A percentile compares a stretch with the other conserved stretches of the same genome.
phyloP scores from a whole-genome alignment of 2,888 invertebrate species.

The Melanotus villosus region DNA sequence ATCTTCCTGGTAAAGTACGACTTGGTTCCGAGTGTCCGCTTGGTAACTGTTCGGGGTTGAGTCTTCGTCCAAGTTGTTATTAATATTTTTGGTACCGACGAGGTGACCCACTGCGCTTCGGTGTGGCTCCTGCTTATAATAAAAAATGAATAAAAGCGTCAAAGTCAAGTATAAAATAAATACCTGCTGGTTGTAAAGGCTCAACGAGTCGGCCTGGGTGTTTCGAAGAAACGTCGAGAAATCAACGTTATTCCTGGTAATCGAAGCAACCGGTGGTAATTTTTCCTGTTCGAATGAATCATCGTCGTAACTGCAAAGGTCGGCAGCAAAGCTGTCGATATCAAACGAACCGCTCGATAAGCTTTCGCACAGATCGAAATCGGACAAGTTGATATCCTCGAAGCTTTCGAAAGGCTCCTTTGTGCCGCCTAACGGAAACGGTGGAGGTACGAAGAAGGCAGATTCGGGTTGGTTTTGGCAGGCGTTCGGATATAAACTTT shows the following conservation, averaged over 20 bases:
- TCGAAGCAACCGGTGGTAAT: constrained; percentile 60
- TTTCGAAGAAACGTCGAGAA: constrained; percentile 62
- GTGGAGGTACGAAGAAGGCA: constrained; percentile 56
- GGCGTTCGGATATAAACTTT: background rate
- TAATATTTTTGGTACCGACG: constrained; percentile 56
- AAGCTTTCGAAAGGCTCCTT: constrained; percentile 20
- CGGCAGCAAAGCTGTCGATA: constrained; percentile 53
- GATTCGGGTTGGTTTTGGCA: background rate
- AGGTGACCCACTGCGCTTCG: constrained; percentile 59
- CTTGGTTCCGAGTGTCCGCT: constrained; percentile 62
- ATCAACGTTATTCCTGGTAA: constrained; percentile 59
- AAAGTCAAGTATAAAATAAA: too few relatives aligned
- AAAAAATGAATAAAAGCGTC: background rate
- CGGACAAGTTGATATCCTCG: constrained; percentile 56
- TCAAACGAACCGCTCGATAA: constrained; percentile 60
- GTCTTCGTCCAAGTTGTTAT: constrained; percentile 54
- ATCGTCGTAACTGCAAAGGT: constrained; percentile 53
- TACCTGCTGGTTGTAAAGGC: constrained; percentile 40
- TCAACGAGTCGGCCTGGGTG: constrained; percentile 55
- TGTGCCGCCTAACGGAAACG: constrained; percentile 26
- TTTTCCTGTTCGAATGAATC: constrained; percentile 30
- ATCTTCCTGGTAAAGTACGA: constrained; percentile 68
- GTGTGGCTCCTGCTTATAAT: constrained; percentile 2
- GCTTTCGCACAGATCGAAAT: constrained; percentile 60
- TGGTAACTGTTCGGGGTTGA: background rate